Evolutionary conservation across 1,140 invertebrate genomes (phyloP).

Genomic region (Drosophila kohkoa): DNA sequence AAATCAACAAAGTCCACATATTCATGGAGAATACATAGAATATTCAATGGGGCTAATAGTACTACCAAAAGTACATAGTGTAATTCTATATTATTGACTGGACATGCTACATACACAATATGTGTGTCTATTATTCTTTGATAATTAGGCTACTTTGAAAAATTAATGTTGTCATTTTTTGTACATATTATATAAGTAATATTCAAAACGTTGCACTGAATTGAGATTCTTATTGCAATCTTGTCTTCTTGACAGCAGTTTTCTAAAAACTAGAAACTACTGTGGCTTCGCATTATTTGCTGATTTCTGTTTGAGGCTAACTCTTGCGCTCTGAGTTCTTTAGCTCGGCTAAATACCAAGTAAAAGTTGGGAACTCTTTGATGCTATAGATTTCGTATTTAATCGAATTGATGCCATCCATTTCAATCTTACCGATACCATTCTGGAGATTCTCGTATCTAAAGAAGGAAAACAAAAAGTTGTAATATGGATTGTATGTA

Average conservation of each 20-base stretch:
- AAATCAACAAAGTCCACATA: constrained; percentile 43
- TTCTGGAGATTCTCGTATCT: constrained; percentile 94
- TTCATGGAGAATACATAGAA: constrained; percentile 39
- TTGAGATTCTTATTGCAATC: constrained; percentile 35
- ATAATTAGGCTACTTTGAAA: constrained; percentile 65
- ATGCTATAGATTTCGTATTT: constrained; percentile 91
- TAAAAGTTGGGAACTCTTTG: constrained; percentile 90
- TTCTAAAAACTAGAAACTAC: constrained; percentile 4
- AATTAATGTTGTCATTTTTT: constrained; percentile 76
- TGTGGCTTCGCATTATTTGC: background rate
- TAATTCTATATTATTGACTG: constrained; percentile 48
- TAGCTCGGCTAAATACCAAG: constrained; percentile 90
- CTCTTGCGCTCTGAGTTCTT: constrained; percentile 82
- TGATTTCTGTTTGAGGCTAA: constrained; percentile 49
- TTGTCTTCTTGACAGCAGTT: constrained; percentile 14
- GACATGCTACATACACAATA: constrained; percentile 66
- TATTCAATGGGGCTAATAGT: constrained; percentile 63
- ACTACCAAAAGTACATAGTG: constrained; percentile 60
- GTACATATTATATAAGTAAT: constrained; percentile 67
- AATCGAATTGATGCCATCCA: constrained; percentile 95
- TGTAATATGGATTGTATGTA: background rate
- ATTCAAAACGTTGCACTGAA: constrained; percentile 46
- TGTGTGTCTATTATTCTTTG: constrained; percentile 62
- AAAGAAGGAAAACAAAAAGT: constrained; percentile 64
- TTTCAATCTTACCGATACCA: constrained; percentile 92